phyloP scores from a whole-genome alignment of 1,140 invertebrate genomes.

The Pseudobourletiella spinata region DNA sequence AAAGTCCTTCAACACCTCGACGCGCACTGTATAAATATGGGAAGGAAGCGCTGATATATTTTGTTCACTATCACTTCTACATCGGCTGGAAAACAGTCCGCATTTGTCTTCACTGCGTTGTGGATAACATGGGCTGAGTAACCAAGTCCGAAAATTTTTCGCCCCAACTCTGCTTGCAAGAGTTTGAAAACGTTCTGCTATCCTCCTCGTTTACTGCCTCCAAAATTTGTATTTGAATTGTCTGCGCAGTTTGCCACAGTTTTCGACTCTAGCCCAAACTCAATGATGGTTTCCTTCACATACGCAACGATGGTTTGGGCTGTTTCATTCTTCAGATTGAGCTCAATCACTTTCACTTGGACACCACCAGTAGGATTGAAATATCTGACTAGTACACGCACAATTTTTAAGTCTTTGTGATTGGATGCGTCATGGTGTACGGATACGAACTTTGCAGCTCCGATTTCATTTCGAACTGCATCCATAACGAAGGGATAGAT shows the following conservation, averaged over 20 bases:
- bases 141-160: conserved; percentile 31
- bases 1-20: conserved; percentile 26
- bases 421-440: not conserved
- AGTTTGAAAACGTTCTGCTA: no score
- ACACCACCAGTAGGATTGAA: not conserved
- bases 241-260: not conserved
- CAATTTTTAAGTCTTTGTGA: not conserved
- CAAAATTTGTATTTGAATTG: conserved; percentile 9
- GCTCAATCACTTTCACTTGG: not conserved
- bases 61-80: conserved; percentile 35
- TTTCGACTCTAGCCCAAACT: no score
- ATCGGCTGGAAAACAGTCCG: conserved; percentile 37
- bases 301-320: no score
- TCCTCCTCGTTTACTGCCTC: not conserved
- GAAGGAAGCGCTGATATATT: conserved; percentile 38
- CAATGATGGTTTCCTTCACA: no score
- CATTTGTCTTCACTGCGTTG: conserved; percentile 38
- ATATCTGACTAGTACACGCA: not conserved
- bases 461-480: no score
- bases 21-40: conserved; percentile 38
- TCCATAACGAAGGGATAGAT: no score
- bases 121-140: conserved; percentile 38
- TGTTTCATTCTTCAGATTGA: no score
- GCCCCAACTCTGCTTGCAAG: conserved; percentile 7
- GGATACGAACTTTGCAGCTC: no score